These are phyloP conservation scores for Cephus nigrinus DNA, from an alignment of 2,888 invertebrate species.

Conservation along the genomic window DNA sequence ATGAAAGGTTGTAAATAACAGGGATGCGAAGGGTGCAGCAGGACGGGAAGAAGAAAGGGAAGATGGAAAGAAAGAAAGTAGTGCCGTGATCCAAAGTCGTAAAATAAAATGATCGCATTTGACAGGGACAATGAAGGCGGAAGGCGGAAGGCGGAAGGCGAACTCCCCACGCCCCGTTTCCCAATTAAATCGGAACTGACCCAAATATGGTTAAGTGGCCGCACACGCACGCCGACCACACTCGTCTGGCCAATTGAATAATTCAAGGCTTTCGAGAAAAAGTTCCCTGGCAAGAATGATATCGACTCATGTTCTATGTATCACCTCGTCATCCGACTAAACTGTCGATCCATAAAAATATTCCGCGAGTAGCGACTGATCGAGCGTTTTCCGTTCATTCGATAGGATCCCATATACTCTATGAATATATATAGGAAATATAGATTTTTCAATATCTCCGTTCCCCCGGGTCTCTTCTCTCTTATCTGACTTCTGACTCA, in stretches of 20 bases:
- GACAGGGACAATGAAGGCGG: conserved; percentile 26
- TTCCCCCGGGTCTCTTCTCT: background rate
- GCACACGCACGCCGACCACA: background rate
- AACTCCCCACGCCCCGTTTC: conserved; percentile 24
- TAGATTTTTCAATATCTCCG: background rate
- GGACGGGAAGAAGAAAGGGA: background rate
- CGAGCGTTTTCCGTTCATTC: background rate
- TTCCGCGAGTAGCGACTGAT: background rate
- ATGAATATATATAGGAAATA: background rate
- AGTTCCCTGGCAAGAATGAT: conserved; percentile 11
- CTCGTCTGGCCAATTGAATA: conserved; percentile 27
- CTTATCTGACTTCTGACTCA: background rate
- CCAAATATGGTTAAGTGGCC: conserved; percentile 25
- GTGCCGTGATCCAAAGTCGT: conserved; percentile 20
- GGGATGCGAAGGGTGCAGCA: background rate
- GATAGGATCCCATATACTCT: background rate
- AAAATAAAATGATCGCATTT: conserved; percentile 25
- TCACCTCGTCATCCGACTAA: conserved; percentile 9
- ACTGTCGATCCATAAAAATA: background rate
- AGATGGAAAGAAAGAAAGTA: background rate
- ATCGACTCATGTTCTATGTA: conserved; percentile 17
- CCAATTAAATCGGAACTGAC: conserved; percentile 40
- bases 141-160: conserved; percentile 7
- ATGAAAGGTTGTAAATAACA: background rate
- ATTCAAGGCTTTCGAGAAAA: conserved; percentile 27